phyloP scores from a whole-genome alignment of 2,888 invertebrate genomes.

The Drosophila demipolita region DNA sequence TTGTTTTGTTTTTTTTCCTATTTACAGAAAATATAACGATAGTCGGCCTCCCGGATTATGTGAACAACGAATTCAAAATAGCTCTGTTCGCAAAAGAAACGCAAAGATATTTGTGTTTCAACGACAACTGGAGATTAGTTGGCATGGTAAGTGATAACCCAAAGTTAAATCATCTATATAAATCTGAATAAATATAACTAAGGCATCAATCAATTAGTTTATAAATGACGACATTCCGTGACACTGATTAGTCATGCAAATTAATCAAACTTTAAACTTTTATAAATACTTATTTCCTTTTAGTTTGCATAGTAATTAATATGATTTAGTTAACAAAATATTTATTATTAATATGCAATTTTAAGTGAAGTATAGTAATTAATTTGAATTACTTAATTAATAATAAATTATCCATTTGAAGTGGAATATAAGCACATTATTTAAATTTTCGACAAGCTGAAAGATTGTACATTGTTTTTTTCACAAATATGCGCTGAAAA shows the following conservation, averaged over 20 bases:
- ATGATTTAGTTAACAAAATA: background rate
- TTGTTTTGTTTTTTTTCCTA: conserved; percentile 24
- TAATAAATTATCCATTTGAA: background rate
- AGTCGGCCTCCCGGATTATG: conserved; percentile 84
- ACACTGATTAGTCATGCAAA: conserved; percentile 1
- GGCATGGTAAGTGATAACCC: conserved; percentile 87
- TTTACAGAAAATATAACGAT: conserved; percentile 85
- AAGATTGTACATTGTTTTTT: background rate
- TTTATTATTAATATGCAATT: background rate
- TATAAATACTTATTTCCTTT: no score
- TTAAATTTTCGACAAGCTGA: background rate
- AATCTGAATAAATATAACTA: conserved; percentile 6
- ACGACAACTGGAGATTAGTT: conserved; percentile 89
- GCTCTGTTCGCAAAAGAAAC: conserved; percentile 88
- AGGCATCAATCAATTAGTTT: conserved; percentile 5
- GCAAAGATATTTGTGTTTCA: conserved; percentile 91
- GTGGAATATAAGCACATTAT: background rate
- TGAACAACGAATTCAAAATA: conserved; percentile 85
- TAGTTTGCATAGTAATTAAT: background rate
- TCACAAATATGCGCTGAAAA: background rate
- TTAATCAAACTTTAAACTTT: background rate
- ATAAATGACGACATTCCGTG: background rate
- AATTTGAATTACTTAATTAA: no score
- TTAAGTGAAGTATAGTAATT: background rate
- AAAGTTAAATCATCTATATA: background rate